These are phyloP conservation scores for Gorsachius goisagi DNA, from an alignment of 2,113 vertebrate species.

Conservation along the genomic window DNA sequence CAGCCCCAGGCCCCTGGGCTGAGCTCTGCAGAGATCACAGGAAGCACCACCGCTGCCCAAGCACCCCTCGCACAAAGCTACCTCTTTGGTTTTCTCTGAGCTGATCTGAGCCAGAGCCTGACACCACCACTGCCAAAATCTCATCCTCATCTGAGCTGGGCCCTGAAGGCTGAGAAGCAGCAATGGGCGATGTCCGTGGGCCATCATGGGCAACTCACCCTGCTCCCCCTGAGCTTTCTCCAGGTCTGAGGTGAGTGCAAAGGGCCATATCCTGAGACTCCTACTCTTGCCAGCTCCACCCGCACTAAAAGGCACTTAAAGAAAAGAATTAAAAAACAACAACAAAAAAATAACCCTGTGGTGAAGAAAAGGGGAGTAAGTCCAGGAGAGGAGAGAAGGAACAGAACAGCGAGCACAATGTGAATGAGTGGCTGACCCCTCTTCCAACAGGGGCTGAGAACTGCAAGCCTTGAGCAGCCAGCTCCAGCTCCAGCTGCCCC, in stretches of 20 bases:
- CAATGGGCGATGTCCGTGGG: neutral
- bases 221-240: neutral
- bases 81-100: constrained; percentile 34
- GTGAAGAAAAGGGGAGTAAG: neutral
- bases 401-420: neutral
- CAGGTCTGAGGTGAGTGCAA: neutral
- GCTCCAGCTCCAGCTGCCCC: neutral
- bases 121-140: neutral
- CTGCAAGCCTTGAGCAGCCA: neutral
- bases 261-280: neutral
- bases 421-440: neutral
- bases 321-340: neutral
- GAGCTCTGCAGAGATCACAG: constrained; percentile 33
- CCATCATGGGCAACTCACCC: rapidly evolving
- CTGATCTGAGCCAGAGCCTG: neutral
- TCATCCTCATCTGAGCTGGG: neutral
- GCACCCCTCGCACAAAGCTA: neutral
- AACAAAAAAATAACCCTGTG: neutral
- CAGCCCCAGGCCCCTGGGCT: neutral
- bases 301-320: constrained; percentile 51
- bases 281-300: neutral
- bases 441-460: neutral
- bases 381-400: neutral
- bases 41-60: neutral
- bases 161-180: neutral